These are phyloP conservation scores for Eucriotettix oculatus DNA, from an alignment of 2,888 invertebrate genomes.

Conservation along the genomic window DNA sequence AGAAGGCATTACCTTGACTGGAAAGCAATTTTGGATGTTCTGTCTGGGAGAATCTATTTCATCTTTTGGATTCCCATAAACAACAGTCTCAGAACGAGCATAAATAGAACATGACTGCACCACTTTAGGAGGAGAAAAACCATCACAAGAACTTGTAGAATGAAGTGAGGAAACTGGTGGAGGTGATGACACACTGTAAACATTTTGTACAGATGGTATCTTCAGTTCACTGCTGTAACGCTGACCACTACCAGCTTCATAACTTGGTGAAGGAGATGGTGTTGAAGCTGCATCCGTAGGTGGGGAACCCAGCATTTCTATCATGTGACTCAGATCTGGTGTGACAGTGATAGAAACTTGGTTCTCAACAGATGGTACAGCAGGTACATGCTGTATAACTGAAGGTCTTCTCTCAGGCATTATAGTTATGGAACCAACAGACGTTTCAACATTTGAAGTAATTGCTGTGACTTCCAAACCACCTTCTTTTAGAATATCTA, in stretches of 20 bases:
- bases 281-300: constrained; percentile 3
- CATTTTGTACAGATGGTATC: constrained; percentile 7
- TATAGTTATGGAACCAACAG: constrained; percentile 10
- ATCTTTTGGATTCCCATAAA: constrained; percentile 59
- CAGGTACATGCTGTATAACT: constrained; percentile 25
- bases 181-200: constrained; percentile 2
- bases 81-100: constrained; percentile 26
- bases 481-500: constrained; percentile 57
- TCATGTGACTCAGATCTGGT: constrained; percentile 28
- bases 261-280: constrained; percentile 2
- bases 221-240: constrained; percentile 1
- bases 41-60: constrained; percentile 39
- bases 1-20: constrained; percentile 18
- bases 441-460: constrained; percentile 19
- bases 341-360: constrained; percentile 29
- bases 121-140: constrained; percentile 17
- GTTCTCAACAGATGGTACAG: constrained; percentile 2
- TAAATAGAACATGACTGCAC: constrained; percentile 47
- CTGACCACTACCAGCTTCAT: background rate
- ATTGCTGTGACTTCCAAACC: constrained; percentile 61
- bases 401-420: constrained; percentile 19
- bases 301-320: constrained; percentile 25
- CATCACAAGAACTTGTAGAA: constrained; percentile 5
- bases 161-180: background rate
- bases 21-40: constrained; percentile 29